These are phyloP conservation scores for Microctonus brassicae DNA, from an alignment of 2,888 invertebrate species.

Conservation along the genomic window DNA sequence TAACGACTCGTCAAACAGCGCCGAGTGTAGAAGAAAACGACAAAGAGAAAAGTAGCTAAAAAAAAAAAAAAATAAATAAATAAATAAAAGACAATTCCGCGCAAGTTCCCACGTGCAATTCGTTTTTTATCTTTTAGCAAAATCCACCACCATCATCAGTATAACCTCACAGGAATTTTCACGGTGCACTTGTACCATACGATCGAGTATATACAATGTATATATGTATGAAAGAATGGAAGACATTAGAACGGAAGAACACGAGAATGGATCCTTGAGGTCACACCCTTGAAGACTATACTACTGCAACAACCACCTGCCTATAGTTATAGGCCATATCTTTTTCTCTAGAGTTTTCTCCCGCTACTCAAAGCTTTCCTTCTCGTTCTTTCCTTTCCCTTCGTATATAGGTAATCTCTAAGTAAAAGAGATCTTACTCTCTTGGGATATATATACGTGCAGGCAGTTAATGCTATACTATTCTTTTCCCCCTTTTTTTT, in stretches of 20 bases:
- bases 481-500: not conserved
- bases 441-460: not conserved
- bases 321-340: not conserved
- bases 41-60: not conserved
- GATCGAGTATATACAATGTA: not conserved
- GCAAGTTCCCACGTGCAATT: slow-evolving; percentile 13
- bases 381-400: not conserved
- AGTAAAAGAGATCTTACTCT: not conserved
- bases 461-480: not conserved
- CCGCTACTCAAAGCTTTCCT: not conserved
- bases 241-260: slow-evolving; percentile 1
- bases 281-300: not conserved
- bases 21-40: not conserved
- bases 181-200: not conserved
- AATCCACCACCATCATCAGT: not conserved
- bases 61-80: not conserved
- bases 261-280: not conserved
- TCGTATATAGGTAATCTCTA: not conserved
- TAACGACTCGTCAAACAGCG: slow-evolving; percentile 5
- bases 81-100: slow-evolving; percentile 23
- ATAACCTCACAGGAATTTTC: not conserved
- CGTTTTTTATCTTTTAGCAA: slow-evolving; percentile 2
- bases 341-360: not conserved
- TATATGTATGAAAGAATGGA: not conserved
- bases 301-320: not conserved